Conservation (phyloP, 2,888 invertebrate species). For the Monochamus alternatus region DNA sequence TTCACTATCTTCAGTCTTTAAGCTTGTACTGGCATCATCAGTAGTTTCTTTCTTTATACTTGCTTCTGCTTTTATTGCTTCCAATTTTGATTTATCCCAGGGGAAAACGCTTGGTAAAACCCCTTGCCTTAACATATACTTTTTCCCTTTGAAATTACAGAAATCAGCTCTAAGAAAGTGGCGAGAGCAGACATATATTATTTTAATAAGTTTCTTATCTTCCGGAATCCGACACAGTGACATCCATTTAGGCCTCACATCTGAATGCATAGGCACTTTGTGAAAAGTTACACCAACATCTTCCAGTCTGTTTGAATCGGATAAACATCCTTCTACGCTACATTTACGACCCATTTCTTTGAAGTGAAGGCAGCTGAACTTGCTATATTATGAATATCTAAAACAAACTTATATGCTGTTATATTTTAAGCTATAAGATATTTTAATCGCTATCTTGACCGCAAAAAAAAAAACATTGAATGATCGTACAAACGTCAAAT, state of each 20-base stretch:
- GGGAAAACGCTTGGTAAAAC: slow-evolving; percentile 83
- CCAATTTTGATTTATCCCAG: slow-evolving; percentile 72
- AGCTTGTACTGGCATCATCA: slow-evolving; percentile 30
- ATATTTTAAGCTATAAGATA: too few species aligned
- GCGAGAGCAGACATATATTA: slow-evolving; percentile 81
- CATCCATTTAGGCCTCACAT: slow-evolving; percentile 78
- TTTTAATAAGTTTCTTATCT: slow-evolving; percentile 74
- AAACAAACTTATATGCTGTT: not conserved
- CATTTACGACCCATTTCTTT: slow-evolving; percentile 77
- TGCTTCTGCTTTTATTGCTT: slow-evolving; percentile 61
- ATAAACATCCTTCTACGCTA: slow-evolving; percentile 77
- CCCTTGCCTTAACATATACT: slow-evolving; percentile 81
- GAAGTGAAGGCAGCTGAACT: not conserved
- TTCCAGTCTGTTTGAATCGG: slow-evolving; percentile 76
- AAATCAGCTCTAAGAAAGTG: slow-evolving; percentile 85
- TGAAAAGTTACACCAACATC: slow-evolving; percentile 84
- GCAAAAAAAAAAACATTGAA: too few species aligned
- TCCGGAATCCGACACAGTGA: slow-evolving; percentile 75
- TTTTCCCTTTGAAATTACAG: slow-evolving; percentile 79
- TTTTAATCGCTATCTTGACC: too few species aligned
- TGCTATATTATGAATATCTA: not conserved
- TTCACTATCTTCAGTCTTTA: slow-evolving; percentile 32
- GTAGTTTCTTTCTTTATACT: slow-evolving; percentile 51
- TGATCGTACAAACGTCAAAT: too few species aligned
- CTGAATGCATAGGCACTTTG: slow-evolving; percentile 80